phyloP scores from a whole-genome alignment of 2,797 vertebrate genomes.

The Telmatherina bonti region DNA sequence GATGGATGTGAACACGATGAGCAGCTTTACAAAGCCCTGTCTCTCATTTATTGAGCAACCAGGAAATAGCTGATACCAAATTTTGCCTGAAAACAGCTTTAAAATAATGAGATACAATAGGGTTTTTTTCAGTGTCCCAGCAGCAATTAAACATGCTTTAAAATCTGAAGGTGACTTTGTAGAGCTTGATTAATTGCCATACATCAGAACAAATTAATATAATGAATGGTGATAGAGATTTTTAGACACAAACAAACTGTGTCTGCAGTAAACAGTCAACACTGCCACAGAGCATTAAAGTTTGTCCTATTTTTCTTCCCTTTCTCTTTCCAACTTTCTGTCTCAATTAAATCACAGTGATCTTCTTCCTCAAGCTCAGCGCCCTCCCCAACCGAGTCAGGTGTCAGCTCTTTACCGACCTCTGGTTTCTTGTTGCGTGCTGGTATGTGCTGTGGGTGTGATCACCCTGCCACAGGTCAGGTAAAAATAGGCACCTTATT shows the following conservation, averaged over 20 bases:
- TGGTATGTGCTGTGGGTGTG: constrained; percentile 42
- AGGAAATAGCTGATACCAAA: constrained; percentile 16
- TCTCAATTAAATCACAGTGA: constrained; percentile 49
- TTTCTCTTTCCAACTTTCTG: constrained; percentile 32
- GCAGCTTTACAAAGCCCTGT: constrained; percentile 35
- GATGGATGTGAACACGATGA: constrained; percentile 33
- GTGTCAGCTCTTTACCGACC: constrained; percentile 45
- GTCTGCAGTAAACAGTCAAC: constrained; percentile 15
- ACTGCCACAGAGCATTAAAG: constrained; percentile 1
- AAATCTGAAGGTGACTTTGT: constrained; percentile 53
- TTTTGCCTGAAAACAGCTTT: constrained; percentile 27
- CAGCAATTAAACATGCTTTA: constrained; percentile 51
- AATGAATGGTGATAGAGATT: not conserved
- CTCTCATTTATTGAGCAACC: constrained; percentile 9
- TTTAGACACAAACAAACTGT: constrained; percentile 10
- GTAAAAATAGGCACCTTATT: constrained; percentile 74
- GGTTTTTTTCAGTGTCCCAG: constrained; percentile 42
- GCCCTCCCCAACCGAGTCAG: constrained; percentile 29
- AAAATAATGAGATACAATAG: constrained; percentile 53
- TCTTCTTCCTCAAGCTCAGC: constrained; percentile 39
- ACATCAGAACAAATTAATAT: constrained; percentile 54
- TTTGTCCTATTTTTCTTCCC: constrained; percentile 15
- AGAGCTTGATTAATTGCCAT: constrained; percentile 48
- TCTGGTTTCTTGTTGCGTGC: constrained; percentile 14
- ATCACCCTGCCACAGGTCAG: constrained; percentile 52